Conservation (phyloP, 30 jellyfish, hydroid and myxozoan genomes). For the Mastigias papua region DNA sequence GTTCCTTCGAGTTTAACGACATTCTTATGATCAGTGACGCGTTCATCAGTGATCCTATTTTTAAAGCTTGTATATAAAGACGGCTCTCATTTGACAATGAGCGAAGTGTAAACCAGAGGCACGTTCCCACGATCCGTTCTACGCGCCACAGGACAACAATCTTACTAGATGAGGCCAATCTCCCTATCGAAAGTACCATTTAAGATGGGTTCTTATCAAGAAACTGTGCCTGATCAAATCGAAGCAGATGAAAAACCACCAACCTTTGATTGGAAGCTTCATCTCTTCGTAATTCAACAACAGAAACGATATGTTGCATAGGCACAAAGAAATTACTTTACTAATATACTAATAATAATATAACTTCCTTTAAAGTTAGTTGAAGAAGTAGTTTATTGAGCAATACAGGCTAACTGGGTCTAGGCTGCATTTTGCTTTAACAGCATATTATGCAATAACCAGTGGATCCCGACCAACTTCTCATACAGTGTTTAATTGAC, state of each 20-base stretch:
- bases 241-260: background rate
- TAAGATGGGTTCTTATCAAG: background rate
- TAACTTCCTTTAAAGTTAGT: too few species aligned
- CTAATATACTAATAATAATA: too few species aligned
- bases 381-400: too few species aligned
- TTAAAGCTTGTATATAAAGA: constrained; percentile 40
- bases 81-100: constrained; percentile 4
- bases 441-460: too few species aligned
- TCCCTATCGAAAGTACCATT: background rate
- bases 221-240: background rate
- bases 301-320: background rate
- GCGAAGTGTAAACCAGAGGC: constrained; percentile 2
- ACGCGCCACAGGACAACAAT: background rate
- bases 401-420: too few species aligned
- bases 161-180: background rate
- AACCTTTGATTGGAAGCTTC: background rate
- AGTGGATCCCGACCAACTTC: too few species aligned
- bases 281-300: background rate
- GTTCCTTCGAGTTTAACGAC: constrained; percentile 22
- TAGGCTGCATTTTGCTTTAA: too few species aligned
- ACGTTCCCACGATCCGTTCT: constrained; percentile 5
- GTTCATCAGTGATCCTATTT: constrained; percentile 32
- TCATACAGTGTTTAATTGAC: too few species aligned
- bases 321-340: too few species aligned
- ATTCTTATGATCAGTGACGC: constrained; percentile 59